Percentiles rank a stretch among this genome's conserved stretches.
phyloP scores from a whole-genome alignment of 1,140 invertebrate species.

The Drosophila lacertosa region DNA sequence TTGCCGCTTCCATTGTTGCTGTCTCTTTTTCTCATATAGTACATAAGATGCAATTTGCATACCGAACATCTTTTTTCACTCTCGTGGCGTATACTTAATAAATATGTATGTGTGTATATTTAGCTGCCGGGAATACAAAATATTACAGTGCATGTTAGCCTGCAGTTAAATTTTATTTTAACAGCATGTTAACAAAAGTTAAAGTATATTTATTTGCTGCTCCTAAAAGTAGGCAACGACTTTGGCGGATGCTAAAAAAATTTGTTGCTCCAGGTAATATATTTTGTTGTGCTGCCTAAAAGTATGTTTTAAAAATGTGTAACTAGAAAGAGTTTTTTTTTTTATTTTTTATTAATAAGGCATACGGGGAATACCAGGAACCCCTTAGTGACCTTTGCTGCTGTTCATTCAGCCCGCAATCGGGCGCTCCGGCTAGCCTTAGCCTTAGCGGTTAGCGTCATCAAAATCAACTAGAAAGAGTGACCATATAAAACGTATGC shows the following conservation, averaged over 20 bases:
- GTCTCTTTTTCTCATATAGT: constrained; percentile 8
- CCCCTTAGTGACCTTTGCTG: too few species aligned
- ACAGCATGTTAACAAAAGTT: neutral
- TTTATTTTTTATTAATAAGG: neutral
- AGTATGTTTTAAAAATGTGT: constrained; percentile 53
- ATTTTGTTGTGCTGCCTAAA: constrained; percentile 37
- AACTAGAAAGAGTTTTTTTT: neutral
- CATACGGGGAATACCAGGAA: too few species aligned
- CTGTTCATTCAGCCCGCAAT: too few species aligned
- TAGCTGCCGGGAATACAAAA: neutral
- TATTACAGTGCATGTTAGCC: neutral
- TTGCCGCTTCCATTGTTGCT: constrained; percentile 1
- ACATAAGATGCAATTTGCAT: constrained; percentile 13
- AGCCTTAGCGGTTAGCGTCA: too few species aligned
- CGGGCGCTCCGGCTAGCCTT: too few species aligned
- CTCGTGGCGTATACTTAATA: constrained; percentile 9
- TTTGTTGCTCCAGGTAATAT: neutral
- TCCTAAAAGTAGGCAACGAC: constrained; percentile 21
- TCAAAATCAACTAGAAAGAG: too few species aligned
- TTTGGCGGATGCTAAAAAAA: neutral
- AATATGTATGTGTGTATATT: neutral
- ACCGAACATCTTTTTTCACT: neutral
- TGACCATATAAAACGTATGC: too few species aligned
- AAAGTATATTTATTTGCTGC: neutral
- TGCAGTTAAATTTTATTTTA: neutral